Evolutionary conservation across 2,888 invertebrate genomes (phyloP), one percentile per base, ranked within the genome.

Genomic region (Stegophylla sp.): DNA sequence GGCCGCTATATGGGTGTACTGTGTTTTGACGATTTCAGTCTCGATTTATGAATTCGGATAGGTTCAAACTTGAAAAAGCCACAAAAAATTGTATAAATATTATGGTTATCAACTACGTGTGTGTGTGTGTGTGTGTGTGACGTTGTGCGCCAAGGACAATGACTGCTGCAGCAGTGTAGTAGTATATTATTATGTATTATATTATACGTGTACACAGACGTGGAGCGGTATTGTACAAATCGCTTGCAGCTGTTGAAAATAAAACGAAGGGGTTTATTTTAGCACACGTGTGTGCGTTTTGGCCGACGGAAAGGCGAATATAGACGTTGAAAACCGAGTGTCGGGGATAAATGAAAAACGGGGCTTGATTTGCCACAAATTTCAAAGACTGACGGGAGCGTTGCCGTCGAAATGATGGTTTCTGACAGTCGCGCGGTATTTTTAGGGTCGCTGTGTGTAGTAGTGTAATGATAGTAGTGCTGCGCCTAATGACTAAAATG

Each of bases 251-350:
- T 79, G 79, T 63, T 61, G 41, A 51, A 51, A 45, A 59, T 45
- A 45, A 61, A 79, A 51, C 23, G 61, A 79, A 79, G 71, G 79
- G 71, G 71, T 79, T 79, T 61, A 71, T 79, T 79, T 79, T 71
- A 79, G 79, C 79, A 71, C 71, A 79, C n/a, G 69, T 79, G 79
- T 61, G 34, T 43, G 12, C 45, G n/a, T 61, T 74, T 63, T 51
- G 34, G 63, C 63, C 4, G 74, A 61, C 28, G 28, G 56, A 34
- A 69, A 45, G 59, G 77, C 69, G 69, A 77, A 77, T 69, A 67
- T 41, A 66, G 23, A 76, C 53, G 75, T 76, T 51, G n/a, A 15
- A 51, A 74, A 48, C 59, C 12, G n/a, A 73, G 59, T 43, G 59
- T 45, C 17, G 23, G 61, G 1, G 63, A 63, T 63, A 63, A 74